A percentile compares a stretch with the other conserved stretches of the same genome.
Conservation (phyloP, 1,140 invertebrate genomes). For the Pissodes strobi region DNA sequence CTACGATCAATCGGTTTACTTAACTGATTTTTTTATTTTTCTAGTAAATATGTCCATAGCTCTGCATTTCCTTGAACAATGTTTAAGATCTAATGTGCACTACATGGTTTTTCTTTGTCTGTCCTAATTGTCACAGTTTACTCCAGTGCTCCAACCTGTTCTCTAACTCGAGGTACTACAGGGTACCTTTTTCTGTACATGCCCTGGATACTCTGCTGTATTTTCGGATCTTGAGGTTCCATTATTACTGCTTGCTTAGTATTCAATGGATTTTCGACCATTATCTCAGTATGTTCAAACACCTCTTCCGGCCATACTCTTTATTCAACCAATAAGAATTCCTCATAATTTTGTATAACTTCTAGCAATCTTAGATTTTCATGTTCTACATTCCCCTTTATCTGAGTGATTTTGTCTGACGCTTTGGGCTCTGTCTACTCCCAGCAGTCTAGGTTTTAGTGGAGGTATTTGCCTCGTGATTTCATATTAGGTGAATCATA, state of each 20-base stretch:
- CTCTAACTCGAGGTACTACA: conserved; percentile 1
- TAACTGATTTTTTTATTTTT: background rate
- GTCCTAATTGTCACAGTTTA: background rate
- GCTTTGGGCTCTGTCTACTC: background rate
- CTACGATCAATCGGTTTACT: background rate
- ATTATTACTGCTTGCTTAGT: conserved; percentile 17
- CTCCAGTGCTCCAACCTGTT: background rate
- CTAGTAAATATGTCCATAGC: background rate
- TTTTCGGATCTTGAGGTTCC: conserved; percentile 16
- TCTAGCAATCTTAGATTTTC: too few species aligned
- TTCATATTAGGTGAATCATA: too few species aligned
- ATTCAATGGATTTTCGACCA: conserved; percentile 8
- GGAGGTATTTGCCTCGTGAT: too few species aligned
- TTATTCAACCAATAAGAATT: too few species aligned
- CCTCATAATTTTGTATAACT: too few species aligned
- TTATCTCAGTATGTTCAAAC: conserved; percentile 20
- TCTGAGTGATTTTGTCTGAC: background rate
- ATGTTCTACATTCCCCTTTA: too few species aligned
- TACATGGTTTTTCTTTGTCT: background rate
- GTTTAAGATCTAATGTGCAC: background rate
- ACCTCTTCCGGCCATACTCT: conserved; percentile 1
- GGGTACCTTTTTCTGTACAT: conserved; percentile 21
- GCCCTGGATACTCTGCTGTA: conserved; percentile 14
- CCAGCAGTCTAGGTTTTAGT: too few species aligned
- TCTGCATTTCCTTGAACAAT: background rate